Percentiles rank a stretch among this genome's conserved stretches.
These are phyloP conservation scores for Rhinophrynus dorsalis DNA, from an alignment of 2,797 vertebrate species.

Conservation along the genomic window DNA sequence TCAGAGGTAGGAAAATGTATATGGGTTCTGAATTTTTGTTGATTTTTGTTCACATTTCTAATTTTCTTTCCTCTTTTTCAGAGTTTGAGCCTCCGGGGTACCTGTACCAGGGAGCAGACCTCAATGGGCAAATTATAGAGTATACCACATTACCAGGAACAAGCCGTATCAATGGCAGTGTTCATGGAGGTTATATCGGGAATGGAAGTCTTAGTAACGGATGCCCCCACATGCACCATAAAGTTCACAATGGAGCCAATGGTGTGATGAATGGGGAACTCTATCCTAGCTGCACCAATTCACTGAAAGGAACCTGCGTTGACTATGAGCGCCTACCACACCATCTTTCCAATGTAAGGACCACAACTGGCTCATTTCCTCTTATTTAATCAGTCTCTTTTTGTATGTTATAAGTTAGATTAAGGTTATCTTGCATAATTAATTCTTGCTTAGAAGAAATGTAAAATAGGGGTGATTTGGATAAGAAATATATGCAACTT, in stretches of 20 bases:
- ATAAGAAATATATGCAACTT: no score
- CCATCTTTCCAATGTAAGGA: slow-evolving; percentile 64
- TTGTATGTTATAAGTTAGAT: no score
- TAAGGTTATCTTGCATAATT: no score
- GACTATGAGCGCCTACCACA: slow-evolving; percentile 80
- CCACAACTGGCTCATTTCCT: no score
- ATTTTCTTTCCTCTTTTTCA: slow-evolving; percentile 53
- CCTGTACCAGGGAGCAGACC: slow-evolving; percentile 82
- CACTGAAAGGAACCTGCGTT: slow-evolving; percentile 60
- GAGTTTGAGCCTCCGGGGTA: slow-evolving; percentile 90
- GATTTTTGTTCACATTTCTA: background rate
- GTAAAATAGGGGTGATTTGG: no score
- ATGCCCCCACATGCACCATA: slow-evolving; percentile 86
- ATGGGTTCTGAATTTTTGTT: no score
- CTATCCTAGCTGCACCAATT: slow-evolving; percentile 69
- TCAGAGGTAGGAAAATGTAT: no score
- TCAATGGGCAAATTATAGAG: slow-evolving; percentile 83
- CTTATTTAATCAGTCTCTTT: no score
- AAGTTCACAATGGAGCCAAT: slow-evolving; percentile 70
- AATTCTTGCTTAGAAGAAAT: no score
- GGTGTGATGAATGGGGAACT: slow-evolving; percentile 74
- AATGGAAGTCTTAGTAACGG: slow-evolving; percentile 68
- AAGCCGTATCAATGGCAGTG: slow-evolving; percentile 71
- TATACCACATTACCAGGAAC: slow-evolving; percentile 78
- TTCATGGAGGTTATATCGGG: slow-evolving; percentile 74